Base-by-base conservation (phyloP, 2,888 invertebrate genomes). In the Polia nebulosa region DNA sequence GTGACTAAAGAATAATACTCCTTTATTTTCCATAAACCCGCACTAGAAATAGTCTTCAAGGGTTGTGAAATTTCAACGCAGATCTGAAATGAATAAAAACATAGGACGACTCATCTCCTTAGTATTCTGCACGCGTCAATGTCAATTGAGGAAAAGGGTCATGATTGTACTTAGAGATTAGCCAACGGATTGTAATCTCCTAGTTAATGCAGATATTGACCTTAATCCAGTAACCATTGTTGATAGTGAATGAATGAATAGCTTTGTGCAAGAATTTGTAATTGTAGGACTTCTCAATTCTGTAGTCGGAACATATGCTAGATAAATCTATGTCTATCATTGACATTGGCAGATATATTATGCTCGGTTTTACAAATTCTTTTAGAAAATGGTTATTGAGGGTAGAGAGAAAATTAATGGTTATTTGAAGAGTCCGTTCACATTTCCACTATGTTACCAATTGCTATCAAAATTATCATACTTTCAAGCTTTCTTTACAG, bases 161-260 rank as follows among this genome's bases (percentile, higher is more conserved):
- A 76, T n/a, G 78, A 73, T 78, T 56, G 47, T 44, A 57, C 68
- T 57, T 32, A 56, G 45, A 58, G 78, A 72, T 76, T 78, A 63
- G 73, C 36, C 52, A 59, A 68, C 20, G 3, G 27, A 57, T 68
- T 59, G 62, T 68, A 62, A 72, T 77, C 53, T 44, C 9, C 25
- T 56, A 44, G 27, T 27, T 32, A 62, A 47, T 66, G 68, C 20
- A 58, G 51, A 32, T 27, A 32, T 41, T 66, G 52, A 57, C 74
- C 66, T 53, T 53, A 47, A 47, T 53, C 27, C n/a, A 62, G 0
- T 51, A 36, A 39, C n/a, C 22, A 58, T 58, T 72, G 57, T 39
- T 72, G 36, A 56, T 52, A 36, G 53, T 22, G 20, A 15, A 72
- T 71, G 20, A 51, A 70, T 62, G 34, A 52, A 72, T 20, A 9